These are phyloP conservation scores for Eupleurogrammus muticus DNA, from an alignment of 2,797 vertebrate species.

Conservation along the genomic window DNA sequence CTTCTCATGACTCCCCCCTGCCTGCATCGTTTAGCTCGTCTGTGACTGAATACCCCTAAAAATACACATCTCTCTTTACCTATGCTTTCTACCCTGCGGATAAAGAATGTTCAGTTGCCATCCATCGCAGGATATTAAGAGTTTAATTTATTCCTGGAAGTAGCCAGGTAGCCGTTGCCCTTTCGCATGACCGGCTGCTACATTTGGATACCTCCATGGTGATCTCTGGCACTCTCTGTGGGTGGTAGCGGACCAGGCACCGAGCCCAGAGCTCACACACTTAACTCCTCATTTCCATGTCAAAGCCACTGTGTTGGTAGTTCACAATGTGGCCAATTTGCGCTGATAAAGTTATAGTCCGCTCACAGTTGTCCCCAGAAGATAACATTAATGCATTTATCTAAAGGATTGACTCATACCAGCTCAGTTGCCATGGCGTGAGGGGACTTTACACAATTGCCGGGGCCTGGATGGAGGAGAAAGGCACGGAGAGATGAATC, in stretches of 20 bases:
- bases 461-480: conserved; percentile 56
- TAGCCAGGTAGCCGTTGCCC: conserved; percentile 77
- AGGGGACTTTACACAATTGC: conserved; percentile 66
- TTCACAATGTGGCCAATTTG: conserved; percentile 86
- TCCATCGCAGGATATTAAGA: conserved; percentile 39
- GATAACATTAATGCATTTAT: conserved; percentile 84
- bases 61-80: conserved; percentile 28
- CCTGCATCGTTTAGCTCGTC: conserved; percentile 25
- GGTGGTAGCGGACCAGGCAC: conserved; percentile 82
- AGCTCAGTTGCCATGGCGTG: conserved; percentile 80
- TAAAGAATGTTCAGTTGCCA: conserved; percentile 3
- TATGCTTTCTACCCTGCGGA: not conserved
- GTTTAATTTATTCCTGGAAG: conserved; percentile 72
- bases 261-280: conserved; percentile 82
- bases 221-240: conserved; percentile 83
- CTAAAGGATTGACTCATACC: conserved; percentile 83
- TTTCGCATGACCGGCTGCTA: conserved; percentile 79
- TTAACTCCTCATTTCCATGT: conserved; percentile 88
- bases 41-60: conserved; percentile 37
- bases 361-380: conserved; percentile 74
- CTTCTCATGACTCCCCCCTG: conserved; percentile 23
- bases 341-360: conserved; percentile 85
- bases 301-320: conserved; percentile 77
- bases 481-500: conserved; percentile 73
- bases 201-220: conserved; percentile 78